Evolutionary conservation across 92 coral and sea anemone genomes (phyloP), one percentile per base, ranked within the genome.

Genomic region (Phenganax stokvisi): DNA sequence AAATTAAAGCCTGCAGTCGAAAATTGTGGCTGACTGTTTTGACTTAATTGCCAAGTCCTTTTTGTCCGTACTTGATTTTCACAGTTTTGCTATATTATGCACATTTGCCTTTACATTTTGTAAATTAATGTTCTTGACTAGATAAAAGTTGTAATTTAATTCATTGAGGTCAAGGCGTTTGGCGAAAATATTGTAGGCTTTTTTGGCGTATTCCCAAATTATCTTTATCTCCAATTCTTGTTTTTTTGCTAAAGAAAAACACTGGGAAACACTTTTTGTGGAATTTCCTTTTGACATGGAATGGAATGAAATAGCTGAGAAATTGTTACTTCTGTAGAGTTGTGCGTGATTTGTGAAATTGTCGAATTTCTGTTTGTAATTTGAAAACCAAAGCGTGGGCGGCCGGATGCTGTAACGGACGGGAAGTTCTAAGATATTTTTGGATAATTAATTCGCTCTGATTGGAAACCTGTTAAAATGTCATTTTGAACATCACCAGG

Each of bases 381-480:
- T 15, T 28, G 52, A 6, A 37, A 37, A 37, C 47, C 53, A 6
- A 65, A 55, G 80, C 80, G 80, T 75, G 80, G 80, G 80, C 25
- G 80, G 64, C 51, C 80, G 80, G 80, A 75, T 75, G 80, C n/a
- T 75, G 8, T 56, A 75, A 54, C 61, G 13, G 80, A 29, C 53
- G 37, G 80, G 80, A 75, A 75, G 80, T 75, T 75, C 0, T 75
- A 75, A 75, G 58, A 64, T 64, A 3, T 64, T 64, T 37, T 37
- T 6, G 16, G 73, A 68, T 30, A 68, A 68, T 17, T 20, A 68
- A 10, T 68, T 68, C 73, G 8, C 52, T 37, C 9, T 37, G 47
- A 37, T 37, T 68, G 73, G 54, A 68, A 68, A 30, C 7, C 16
- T 16, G 31, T 9, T 12, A 68, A 68, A 68, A 30, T 3, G 6